These are phyloP conservation scores for Phytoseiulus persimilis DNA, from an alignment of 2,888 invertebrate genomes.

Conservation along the genomic window DNA sequence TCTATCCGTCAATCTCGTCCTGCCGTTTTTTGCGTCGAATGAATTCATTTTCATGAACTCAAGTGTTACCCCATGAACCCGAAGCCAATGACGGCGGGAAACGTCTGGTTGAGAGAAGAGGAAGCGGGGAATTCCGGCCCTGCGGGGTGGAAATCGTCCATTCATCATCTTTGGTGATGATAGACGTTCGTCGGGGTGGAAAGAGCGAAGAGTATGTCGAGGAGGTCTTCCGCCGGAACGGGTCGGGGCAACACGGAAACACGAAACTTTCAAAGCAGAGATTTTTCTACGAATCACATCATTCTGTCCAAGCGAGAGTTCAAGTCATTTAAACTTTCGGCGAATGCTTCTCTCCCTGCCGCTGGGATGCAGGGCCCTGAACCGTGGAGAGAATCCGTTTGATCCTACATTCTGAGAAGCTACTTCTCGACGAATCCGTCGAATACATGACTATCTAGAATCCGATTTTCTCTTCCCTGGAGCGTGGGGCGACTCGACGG, in stretches of 20 bases:
- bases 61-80: neutral
- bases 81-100: neutral
- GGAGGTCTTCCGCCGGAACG: neutral
- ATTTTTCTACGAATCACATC: too few species aligned
- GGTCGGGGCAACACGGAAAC: neutral
- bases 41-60: neutral
- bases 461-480: too few species aligned
- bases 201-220: neutral
- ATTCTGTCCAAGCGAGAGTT: too few species aligned
- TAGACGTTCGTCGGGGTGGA: neutral
- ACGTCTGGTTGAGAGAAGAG: neutral
- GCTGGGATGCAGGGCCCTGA: too few species aligned
- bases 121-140: neutral
- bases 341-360: too few species aligned
- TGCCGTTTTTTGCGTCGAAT: neutral
- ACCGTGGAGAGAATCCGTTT: too few species aligned
- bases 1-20: conserved; percentile 5
- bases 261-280: too few species aligned
- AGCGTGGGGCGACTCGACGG: too few species aligned
- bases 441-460: too few species aligned
- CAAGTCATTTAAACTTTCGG: too few species aligned
- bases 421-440: too few species aligned
- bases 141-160: neutral
- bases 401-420: too few species aligned
- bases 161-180: neutral